Percentiles rank a stretch among this genome's conserved stretches.
phyloP scores from a whole-genome alignment of 2,797 vertebrate genomes.

The Eutrigla gurnardus region DNA sequence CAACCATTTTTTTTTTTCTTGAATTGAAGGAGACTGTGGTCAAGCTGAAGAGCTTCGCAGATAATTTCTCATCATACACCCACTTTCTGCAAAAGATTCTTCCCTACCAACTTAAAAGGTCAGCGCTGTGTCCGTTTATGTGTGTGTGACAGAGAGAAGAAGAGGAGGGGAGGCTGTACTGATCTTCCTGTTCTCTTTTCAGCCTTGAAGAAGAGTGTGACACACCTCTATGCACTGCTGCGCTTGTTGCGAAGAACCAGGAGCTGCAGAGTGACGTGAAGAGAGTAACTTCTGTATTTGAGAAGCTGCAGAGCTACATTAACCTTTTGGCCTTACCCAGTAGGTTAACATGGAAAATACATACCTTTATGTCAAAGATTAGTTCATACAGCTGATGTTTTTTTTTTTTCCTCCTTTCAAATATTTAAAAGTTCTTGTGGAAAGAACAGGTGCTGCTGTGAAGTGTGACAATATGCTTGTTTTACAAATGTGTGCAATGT shows the following conservation, averaged over 20 bases:
- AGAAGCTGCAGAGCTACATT: constrained; percentile 92
- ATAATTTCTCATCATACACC: constrained; percentile 90
- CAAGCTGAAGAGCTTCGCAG: constrained; percentile 92
- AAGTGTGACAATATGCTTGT: constrained; percentile 11
- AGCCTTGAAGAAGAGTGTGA: constrained; percentile 97
- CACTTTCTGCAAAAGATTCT: constrained; percentile 96
- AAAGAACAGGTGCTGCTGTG: not conserved
- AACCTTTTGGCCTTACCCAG: constrained; percentile 92
- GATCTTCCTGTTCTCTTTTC: constrained; percentile 46
- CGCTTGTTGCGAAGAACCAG: constrained; percentile 88
- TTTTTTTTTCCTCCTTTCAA: not conserved
- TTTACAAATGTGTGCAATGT: constrained; percentile 33
- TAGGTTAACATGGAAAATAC: constrained; percentile 77
- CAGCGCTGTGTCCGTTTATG: constrained; percentile 31
- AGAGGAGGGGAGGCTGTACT: constrained; percentile 22
- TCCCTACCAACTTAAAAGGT: constrained; percentile 99
- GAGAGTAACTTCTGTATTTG: constrained; percentile 90
- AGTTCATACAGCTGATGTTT: not conserved
- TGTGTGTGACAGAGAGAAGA: not conserved
- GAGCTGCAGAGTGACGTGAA: constrained; percentile 92
- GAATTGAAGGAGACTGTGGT: constrained; percentile 91
- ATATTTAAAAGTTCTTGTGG: not conserved
- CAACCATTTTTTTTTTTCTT: constrained; percentile 23
- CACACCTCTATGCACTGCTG: constrained; percentile 90
- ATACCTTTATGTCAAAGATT: not conserved